These are phyloP conservation scores for Euzetes globulus DNA, from an alignment of 2,888 invertebrate species.

Conservation along the genomic window DNA sequence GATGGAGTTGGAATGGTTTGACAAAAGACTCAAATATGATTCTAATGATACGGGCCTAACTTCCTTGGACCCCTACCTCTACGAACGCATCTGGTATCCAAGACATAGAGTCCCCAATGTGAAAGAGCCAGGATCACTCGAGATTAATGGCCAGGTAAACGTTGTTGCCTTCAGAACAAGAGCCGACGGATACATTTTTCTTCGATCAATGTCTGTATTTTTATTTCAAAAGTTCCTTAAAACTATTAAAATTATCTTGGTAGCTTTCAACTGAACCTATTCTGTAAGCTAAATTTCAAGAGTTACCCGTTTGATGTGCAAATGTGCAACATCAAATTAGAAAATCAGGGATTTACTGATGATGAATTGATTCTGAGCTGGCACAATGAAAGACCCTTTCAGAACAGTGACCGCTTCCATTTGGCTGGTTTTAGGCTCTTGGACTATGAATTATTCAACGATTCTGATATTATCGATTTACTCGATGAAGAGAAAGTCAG, in stretches of 20 bases:
- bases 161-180: not conserved
- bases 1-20: slow-evolving; percentile 33
- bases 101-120: slow-evolving; percentile 19
- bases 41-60: not conserved
- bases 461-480: not conserved
- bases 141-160: not conserved
- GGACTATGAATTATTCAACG: slow-evolving; percentile 26
- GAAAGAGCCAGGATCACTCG: slow-evolving; percentile 18
- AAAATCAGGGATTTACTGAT: slow-evolving; percentile 3
- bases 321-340: slow-evolving; percentile 11
- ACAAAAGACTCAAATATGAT: slow-evolving; percentile 2
- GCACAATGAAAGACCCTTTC: slow-evolving; percentile 34
- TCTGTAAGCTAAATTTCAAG: slow-evolving; percentile 28
- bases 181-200: slow-evolving; percentile 28
- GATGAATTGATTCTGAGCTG: slow-evolving; percentile 37
- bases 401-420: slow-evolving; percentile 24
- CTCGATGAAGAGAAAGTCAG: slow-evolving; percentile 34
- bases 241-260: not conserved
- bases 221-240: not conserved
- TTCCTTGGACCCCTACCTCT: not conserved
- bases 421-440: slow-evolving; percentile 24
- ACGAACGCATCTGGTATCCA: slow-evolving; percentile 27
- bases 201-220: slow-evolving; percentile 18
- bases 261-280: slow-evolving; percentile 27
- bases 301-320: slow-evolving; percentile 28